Percentiles rank a stretch among this genome's conserved stretches.
Conservation (phyloP, 2,113 vertebrate species). For the Ceyx cyanopectus region DNA sequence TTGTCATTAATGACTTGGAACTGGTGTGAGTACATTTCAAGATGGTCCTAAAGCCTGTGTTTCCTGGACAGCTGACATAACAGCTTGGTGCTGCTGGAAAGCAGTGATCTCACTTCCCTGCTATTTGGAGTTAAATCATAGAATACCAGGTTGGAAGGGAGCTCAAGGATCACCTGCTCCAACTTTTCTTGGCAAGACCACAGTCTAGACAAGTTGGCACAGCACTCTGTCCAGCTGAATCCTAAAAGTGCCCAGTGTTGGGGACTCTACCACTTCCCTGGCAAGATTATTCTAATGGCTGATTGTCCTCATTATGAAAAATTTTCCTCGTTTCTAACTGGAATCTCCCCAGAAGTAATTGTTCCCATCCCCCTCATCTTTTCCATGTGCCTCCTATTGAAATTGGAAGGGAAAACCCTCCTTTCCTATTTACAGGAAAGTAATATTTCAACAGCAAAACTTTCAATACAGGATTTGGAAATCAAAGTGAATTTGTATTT, state of each 20-base stretch:
- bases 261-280: background rate
- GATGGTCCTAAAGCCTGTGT: background rate
- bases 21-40: constrained; percentile 9
- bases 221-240: background rate
- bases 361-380: no score
- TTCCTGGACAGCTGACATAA: constrained; percentile 70
- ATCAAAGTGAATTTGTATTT: background rate
- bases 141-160: no score
- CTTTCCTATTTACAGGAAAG: background rate
- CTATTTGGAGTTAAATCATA: no score
- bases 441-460: background rate
- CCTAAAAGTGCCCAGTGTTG: background rate
- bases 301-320: background rate
- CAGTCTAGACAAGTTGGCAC: background rate
- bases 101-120: constrained; percentile 68
- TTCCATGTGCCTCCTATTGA: background rate
- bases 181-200: background rate
- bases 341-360: background rate
- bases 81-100: constrained; percentile 67
- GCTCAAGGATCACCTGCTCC: background rate
- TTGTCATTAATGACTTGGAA: constrained; percentile 47
- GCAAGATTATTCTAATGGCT: background rate
- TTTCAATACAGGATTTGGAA: background rate
- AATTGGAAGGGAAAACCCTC: background rate
- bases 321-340: background rate